A percentile compares a stretch with the other conserved stretches of the same genome.
Conservation (phyloP, 1,140 invertebrate genomes). For the Hycleus phaleratus region DNA sequence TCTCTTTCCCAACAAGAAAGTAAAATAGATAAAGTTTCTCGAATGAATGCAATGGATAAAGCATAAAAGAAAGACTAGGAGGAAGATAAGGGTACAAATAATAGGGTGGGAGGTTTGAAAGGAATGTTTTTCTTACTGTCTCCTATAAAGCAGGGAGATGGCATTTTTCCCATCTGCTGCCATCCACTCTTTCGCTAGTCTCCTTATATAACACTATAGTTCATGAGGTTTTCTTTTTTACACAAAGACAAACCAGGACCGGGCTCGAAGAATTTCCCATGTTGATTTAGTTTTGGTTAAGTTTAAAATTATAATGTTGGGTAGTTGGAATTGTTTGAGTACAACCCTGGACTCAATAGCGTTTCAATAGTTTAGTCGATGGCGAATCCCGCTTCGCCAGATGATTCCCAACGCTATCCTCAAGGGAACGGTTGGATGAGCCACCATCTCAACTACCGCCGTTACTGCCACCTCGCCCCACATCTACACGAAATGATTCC, state of each 20-base stretch:
- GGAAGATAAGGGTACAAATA: neutral
- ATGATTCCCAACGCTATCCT: conserved; percentile 23
- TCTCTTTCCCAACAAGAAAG: too few relatives aligned
- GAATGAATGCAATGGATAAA: too few relatives aligned
- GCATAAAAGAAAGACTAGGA: too few relatives aligned
- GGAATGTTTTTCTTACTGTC: conserved; percentile 17
- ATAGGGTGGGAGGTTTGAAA: conserved; percentile 1
- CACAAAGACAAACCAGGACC: conserved; percentile 4
- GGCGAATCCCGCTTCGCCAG: conserved; percentile 21
- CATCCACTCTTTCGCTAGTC: conserved; percentile 14
- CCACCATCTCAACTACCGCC: neutral
- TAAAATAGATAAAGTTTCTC: conserved; percentile 3
- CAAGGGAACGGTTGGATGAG: conserved; percentile 17
- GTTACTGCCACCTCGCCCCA: neutral
- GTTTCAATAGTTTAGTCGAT: conserved; percentile 25
- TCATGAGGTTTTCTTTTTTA: conserved; percentile 18
- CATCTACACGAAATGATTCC: conserved; percentile 23
- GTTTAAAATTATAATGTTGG: neutral
- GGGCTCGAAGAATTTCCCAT: neutral
- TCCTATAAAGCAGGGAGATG: conserved; percentile 15
- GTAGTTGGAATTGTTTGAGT: neutral
- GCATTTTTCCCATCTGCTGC: conserved; percentile 25
- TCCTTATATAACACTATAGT: conserved; percentile 11
- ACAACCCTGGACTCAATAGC: conserved; percentile 22
- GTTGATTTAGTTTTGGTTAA: conserved; percentile 2